A percentile compares a stretch with the other conserved stretches of the same genome.
phyloP scores from a whole-genome alignment of 2,113 vertebrate genomes.

The Gopherus evgoodei region DNA sequence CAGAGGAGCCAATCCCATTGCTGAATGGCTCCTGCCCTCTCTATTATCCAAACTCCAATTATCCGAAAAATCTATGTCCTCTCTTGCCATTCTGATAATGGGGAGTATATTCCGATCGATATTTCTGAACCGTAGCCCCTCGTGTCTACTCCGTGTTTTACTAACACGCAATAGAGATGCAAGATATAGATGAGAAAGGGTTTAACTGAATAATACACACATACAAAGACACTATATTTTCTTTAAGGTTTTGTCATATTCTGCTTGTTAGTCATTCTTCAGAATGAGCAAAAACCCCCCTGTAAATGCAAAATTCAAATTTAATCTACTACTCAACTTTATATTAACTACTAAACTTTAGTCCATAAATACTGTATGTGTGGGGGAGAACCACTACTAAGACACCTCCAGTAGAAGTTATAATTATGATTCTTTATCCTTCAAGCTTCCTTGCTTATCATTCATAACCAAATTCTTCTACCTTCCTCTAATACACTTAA shows the following conservation, averaged over 20 bases:
- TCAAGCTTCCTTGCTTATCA: not conserved
- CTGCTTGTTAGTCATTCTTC: not conserved
- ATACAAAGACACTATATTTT: not conserved
- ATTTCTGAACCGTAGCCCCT: not conserved
- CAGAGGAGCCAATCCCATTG: not conserved
- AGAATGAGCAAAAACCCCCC: not conserved
- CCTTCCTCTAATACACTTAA: conserved; percentile 24
- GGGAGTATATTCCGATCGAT: not conserved
- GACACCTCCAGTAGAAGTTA: conserved; percentile 21
- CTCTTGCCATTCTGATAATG: not conserved
- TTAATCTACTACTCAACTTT: not conserved
- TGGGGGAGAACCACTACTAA: not conserved
- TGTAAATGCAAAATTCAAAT: not conserved
- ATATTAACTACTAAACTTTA: conserved; percentile 22
- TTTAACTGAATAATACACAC: not conserved
- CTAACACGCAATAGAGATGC: not conserved
- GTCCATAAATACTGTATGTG: conserved; percentile 5
- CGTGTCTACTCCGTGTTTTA: not conserved
- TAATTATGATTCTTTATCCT: conserved; percentile 18
- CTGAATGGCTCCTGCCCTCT: not conserved
- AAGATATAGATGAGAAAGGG: not conserved
- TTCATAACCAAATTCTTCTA: conserved; percentile 21
- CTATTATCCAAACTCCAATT: not conserved
- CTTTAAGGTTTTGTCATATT: not conserved
- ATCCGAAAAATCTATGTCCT: not conserved